Percentiles rank a stretch among this genome's conserved stretches.
Conservation (phyloP, 2,113 vertebrate genomes). For the Pedionomus torquatus region DNA sequence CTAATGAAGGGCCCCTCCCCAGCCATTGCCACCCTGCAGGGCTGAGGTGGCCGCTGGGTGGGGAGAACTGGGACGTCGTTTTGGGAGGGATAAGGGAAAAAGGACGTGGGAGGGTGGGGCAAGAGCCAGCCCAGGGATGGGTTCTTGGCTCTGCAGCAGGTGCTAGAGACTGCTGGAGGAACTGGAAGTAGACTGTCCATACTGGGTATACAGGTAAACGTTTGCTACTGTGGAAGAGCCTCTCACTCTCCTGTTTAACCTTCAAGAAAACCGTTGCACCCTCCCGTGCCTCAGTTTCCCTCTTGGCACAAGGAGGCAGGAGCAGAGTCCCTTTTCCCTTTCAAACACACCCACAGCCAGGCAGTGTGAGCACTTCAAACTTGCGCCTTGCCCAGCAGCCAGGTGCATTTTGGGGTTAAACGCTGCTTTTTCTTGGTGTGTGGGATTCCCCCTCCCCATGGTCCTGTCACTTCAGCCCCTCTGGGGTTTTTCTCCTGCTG, state of each 20-base stretch:
- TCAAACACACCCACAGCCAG: fast-evolving
- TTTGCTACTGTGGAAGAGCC: neutral
- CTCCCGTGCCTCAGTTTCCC: neutral
- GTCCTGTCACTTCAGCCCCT: fast-evolving
- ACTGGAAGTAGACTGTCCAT: neutral
- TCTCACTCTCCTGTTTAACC: neutral
- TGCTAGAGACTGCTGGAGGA: neutral
- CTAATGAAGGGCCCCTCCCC: neutral
- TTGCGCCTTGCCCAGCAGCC: neutral
- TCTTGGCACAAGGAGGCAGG: neutral
- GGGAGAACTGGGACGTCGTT: neutral
- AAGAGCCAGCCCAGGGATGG: neutral
- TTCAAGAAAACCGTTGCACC: fast-evolving
- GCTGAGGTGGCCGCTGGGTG: neutral
- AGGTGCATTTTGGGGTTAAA: neutral
- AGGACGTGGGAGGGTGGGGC: neutral
- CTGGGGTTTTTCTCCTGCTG: neutral
- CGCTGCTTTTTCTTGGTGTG: fast-evolving
- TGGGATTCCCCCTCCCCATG: fast-evolving
- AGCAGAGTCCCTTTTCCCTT: neutral
- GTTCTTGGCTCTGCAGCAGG: neutral
- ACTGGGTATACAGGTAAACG: fast-evolving
- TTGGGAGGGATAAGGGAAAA: neutral
- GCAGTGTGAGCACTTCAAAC: fast-evolving
- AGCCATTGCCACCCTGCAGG: fast-evolving